Conservation (phyloP, 35 echinoderm and acorn worm genomes). For the Anneissia japonica region DNA sequence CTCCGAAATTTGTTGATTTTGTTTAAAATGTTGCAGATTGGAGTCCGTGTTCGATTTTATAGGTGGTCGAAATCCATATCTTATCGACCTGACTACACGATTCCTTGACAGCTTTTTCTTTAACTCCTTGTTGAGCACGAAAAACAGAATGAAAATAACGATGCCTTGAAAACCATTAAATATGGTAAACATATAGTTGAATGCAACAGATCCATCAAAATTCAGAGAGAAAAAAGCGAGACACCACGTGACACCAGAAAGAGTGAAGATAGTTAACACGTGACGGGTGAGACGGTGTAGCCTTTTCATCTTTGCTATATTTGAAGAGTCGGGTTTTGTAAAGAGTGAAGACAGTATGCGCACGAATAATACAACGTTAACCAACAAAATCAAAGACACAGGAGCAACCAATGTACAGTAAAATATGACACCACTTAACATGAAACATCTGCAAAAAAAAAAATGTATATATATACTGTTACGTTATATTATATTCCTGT, state of each 20-base stretch:
- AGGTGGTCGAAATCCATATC: background rate
- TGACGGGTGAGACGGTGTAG: background rate
- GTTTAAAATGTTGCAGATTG: background rate
- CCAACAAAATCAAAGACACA: background rate
- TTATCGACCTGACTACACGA: background rate
- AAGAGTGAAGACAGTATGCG: background rate
- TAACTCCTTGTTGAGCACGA: background rate
- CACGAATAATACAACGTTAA: background rate
- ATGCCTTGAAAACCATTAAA: background rate
- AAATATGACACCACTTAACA: background rate
- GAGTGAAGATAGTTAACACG: background rate
- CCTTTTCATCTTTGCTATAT: background rate
- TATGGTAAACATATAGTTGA: background rate
- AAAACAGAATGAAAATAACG: background rate
- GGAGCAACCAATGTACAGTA: background rate
- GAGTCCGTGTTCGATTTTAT: background rate
- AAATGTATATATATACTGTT: too few relatives aligned
- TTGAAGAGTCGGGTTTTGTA: background rate
- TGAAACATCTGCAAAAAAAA: background rate
- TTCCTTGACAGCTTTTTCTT: background rate
- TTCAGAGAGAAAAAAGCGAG: background rate
- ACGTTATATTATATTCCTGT: too few relatives aligned
- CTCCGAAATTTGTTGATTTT: background rate
- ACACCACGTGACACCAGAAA: background rate
- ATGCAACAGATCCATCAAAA: background rate